Evolutionary conservation across 2,797 vertebrate species (phyloP).

Genomic region (Sebastes hubbsi): DNA sequence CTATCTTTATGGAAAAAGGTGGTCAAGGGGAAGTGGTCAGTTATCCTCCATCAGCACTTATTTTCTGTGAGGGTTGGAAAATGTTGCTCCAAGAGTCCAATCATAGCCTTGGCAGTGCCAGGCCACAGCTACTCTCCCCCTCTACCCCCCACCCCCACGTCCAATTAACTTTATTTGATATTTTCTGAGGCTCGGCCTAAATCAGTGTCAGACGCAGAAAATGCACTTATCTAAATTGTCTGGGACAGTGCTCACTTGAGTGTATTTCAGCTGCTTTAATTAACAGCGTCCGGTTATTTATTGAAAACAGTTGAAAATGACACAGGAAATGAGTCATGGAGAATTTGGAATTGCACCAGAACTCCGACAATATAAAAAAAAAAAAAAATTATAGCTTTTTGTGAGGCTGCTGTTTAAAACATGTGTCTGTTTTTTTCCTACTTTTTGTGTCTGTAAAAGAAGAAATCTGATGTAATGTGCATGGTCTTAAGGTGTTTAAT

Average conservation of each 20-base stretch:
- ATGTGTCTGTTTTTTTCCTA: conserved; percentile 12
- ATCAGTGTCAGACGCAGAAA: conserved; percentile 75
- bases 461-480: not conserved
- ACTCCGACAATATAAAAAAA: not conserved
- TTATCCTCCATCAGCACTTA: conserved; percentile 68
- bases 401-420: not conserved
- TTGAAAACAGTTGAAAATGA: conserved; percentile 73
- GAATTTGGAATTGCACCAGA: conserved; percentile 42
- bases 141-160: conserved; percentile 1
- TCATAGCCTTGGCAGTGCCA: conserved; percentile 69
- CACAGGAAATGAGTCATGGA: conserved; percentile 59
- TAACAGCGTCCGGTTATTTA: conserved; percentile 74
- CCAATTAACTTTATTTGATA: conserved; percentile 81
- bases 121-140: conserved; percentile 41
- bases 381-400: not conserved
- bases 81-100: conserved; percentile 63
- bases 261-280: conserved; percentile 75
- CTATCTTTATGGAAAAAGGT: conserved; percentile 52
- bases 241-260: conserved; percentile 70
- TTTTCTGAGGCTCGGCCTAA: conserved; percentile 73
- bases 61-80: conserved; percentile 62
- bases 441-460: conserved; percentile 7
- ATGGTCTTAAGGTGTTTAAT: not conserved
- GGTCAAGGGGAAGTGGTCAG: conserved; percentile 59
- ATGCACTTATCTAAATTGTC: conserved; percentile 81